Evolutionary conservation across 2,888 invertebrate genomes (phyloP), one percentile per base, ranked within the genome.

Genomic region (Sinotaia quadrata): DNA sequence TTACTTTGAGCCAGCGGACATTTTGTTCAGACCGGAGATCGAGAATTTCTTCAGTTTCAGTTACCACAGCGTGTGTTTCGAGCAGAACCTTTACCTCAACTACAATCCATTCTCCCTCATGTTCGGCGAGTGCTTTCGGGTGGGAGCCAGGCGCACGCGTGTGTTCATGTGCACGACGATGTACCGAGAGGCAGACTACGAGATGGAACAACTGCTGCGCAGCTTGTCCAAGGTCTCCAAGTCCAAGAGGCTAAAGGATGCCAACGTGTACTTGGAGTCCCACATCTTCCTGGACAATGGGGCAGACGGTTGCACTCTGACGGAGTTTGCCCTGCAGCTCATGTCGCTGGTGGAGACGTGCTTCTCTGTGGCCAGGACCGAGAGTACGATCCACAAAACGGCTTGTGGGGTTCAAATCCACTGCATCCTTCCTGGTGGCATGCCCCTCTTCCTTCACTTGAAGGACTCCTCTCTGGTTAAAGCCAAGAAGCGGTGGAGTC

Each of bases 401-500:
- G 81, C 82, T 0, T 81, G 79, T 44, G 82, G 82, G 4, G 69
- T 78, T 18, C 80, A 81, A 69, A 69, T 82, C 5, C 65, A 67
- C 7, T 79, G 80, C 77, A 63, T 58, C 2, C 70, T 79, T 2
- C 74, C 76, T 15, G 75, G 73, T 8, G 76, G 76, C 12, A 80
- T 81, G 78, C 81, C 81, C 12, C 63, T 82, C 18, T 79, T 78
- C 54, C 67, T 81, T 18, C 82, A 82, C 57, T 67, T 82, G 36
- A 82, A 82, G 66, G 82, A 82, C 57, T 58, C 74, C 0, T 59
- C 44, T 1, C 72, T 78, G 49, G 77, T 82, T 2, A 82, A 81
- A 67, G 71, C 78, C 10, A 82, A 81, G 68, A 82, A 82, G 58
- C 67, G 82, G 7, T 82, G 82, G 82, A 81, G 81, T 61, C 82